Evolutionary conservation across 1,140 invertebrate species (phyloP).

Genomic region (Thrips palmi): DNA sequence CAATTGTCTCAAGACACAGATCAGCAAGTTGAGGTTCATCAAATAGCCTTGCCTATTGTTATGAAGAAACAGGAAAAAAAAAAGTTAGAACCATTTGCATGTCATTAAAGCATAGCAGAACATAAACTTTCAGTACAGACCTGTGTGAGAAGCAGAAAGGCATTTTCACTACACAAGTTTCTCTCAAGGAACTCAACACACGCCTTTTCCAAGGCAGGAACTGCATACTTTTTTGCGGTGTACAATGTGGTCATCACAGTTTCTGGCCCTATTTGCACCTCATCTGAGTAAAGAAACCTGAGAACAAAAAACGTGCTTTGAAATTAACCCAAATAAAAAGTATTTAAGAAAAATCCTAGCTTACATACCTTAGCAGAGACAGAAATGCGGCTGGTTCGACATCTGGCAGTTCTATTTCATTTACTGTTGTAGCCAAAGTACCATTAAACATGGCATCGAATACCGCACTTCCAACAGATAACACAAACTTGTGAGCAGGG

Average conservation of each 20-base stretch:
- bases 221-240: slow-evolving; percentile 75
- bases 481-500: slow-evolving; percentile 68
- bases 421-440: slow-evolving; percentile 39
- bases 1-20: slow-evolving; percentile 68
- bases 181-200: slow-evolving; percentile 72
- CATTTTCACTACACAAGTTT: slow-evolving; percentile 65
- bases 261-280: slow-evolving; percentile 69
- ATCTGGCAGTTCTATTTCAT: slow-evolving; percentile 64
- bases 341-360: slow-evolving; percentile 13
- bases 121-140: slow-evolving; percentile 1
- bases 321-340: neutral
- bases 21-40: slow-evolving; percentile 62
- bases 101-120: neutral
- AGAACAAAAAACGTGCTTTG: slow-evolving; percentile 12
- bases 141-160: slow-evolving; percentile 64
- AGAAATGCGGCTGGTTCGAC: slow-evolving; percentile 63
- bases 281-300: slow-evolving; percentile 63
- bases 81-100: neutral
- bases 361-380: slow-evolving; percentile 40
- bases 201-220: slow-evolving; percentile 60
- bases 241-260: slow-evolving; percentile 77
- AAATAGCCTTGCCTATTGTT: slow-evolving; percentile 50
- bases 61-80: neutral
- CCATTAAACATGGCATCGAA: slow-evolving; percentile 83
- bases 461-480: slow-evolving; percentile 64